Percentiles rank a stretch among this genome's conserved stretches.
These are phyloP conservation scores for Temnopleurus reevesii DNA, from an alignment of 53 echinoderm and acorn worm species.

Conservation along the genomic window DNA sequence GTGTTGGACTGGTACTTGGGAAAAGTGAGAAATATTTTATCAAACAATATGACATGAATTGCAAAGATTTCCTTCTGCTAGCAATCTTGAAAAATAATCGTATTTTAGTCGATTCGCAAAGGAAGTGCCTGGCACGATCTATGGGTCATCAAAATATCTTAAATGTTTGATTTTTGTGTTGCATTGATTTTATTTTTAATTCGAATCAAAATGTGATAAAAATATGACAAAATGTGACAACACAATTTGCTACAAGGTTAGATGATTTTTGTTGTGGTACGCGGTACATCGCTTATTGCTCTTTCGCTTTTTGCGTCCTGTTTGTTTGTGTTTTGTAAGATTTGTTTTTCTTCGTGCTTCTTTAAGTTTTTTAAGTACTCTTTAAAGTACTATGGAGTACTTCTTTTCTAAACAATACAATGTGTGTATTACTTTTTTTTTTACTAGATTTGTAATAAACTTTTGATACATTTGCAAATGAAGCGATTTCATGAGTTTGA, in stretches of 20 bases:
- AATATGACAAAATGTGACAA: not conserved
- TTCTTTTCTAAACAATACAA: not conserved
- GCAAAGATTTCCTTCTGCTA: not conserved
- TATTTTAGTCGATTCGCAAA: not conserved
- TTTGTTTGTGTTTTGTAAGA: not conserved
- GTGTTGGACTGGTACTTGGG: not conserved
- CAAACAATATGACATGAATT: not conserved
- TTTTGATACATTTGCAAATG: constrained; percentile 26
- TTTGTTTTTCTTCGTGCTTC: not conserved
- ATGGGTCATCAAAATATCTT: not conserved
- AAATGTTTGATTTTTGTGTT: not conserved
- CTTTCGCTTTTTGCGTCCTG: not conserved
- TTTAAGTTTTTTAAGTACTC: constrained; percentile 30
- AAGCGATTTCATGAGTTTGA: not conserved
- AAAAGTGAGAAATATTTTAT: not conserved
- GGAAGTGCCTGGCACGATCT: too few relatives aligned
- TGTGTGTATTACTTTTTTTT: constrained; percentile 8
- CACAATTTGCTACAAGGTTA: not conserved
- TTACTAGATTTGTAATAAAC: constrained; percentile 24
- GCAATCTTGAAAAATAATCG: not conserved
- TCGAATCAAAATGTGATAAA: not conserved
- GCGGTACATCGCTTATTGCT: not conserved
- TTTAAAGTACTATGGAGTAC: not conserved
- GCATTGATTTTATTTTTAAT: too few relatives aligned
- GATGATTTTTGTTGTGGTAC: not conserved